Conservation (phyloP, 2,888 invertebrate species). For the Drosophila neutralis region DNA sequence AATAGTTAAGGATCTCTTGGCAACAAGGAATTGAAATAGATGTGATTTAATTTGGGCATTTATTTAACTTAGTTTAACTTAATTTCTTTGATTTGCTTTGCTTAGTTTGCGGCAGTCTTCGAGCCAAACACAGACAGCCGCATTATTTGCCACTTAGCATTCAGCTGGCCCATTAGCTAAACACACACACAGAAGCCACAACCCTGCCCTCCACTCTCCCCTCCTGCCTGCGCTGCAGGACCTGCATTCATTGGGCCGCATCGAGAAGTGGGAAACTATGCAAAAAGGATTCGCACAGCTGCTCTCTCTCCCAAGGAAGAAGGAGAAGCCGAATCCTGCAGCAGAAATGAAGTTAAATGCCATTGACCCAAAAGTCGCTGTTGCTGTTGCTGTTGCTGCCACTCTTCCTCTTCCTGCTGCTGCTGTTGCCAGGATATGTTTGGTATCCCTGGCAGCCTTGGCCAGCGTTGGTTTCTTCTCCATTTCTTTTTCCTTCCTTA, state of each 20-base stretch:
- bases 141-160: not conserved
- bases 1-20: no score
- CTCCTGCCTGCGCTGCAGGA: constrained; percentile 13
- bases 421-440: constrained; percentile 13
- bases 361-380: constrained; percentile 44
- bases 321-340: constrained; percentile 12
- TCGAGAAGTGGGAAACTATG: constrained; percentile 23
- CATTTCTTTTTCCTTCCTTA: not conserved
- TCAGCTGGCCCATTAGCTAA: constrained; percentile 42
- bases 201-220: not conserved
- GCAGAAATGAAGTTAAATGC: constrained; percentile 51
- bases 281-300: constrained; percentile 23
- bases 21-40: not conserved
- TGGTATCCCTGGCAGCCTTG: constrained; percentile 17
- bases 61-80: not conserved
- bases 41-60: not conserved
- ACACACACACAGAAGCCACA: constrained; percentile 13
- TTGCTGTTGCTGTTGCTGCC: constrained; percentile 10
- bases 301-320: constrained; percentile 3
- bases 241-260: constrained; percentile 18
- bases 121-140: not conserved
- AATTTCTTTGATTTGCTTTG: not conserved
- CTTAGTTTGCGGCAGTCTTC: not conserved
- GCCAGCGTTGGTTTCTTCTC: constrained; percentile 7
- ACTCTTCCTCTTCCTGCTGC: constrained; percentile 2